Base-by-base conservation (phyloP, 2,888 invertebrate genomes). In the Osedax frankpressi region DNA sequence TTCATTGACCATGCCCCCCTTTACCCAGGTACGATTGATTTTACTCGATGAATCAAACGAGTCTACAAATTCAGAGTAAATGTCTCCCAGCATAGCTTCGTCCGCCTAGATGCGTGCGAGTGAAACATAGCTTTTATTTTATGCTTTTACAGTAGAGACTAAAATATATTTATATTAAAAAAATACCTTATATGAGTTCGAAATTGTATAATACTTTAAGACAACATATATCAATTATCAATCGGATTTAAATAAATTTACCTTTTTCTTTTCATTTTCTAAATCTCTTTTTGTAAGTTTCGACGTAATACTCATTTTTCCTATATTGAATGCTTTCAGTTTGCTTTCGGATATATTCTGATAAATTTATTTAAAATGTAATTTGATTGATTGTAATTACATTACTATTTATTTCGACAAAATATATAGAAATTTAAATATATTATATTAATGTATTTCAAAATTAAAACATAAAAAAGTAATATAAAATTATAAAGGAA, bases 11-110 rank as follows among this genome's bases (percentile, higher is more conserved):
- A 19, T 44, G 6, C 94, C 96, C 74, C 96, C 97, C 86, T 96
- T 94, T 3, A 98, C 92, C 94, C 98, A 98, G 65, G 95, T 90
- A 86, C 95, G 96, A 70, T 87, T 76, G 72, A 78, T 67, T 25
- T 74, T 75, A 44, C 44, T 44, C 6, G 44, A 44, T 44, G 44
- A 11, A 44, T 44, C 93, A 86, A 97, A 97, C 3, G 94, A 93
- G 78, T 93, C 94, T 65, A 96, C 93, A 88, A 96, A 97, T 84
- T 96, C 95, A 87, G 95, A 92, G 84, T 94, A 96, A 0, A 92
- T 94, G 90, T 82, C 80, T 27, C 84, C 85, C 67, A 84, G 81
- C 28, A 81, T 84, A 71, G 82, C 82, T 76, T 84, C 81, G 76
- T 86, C 85, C 79, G 83, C 81, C 84, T 85, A 91, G 79, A 72